Conservation (phyloP, 2,888 invertebrate species). For the Drosophila ustulata region DNA sequence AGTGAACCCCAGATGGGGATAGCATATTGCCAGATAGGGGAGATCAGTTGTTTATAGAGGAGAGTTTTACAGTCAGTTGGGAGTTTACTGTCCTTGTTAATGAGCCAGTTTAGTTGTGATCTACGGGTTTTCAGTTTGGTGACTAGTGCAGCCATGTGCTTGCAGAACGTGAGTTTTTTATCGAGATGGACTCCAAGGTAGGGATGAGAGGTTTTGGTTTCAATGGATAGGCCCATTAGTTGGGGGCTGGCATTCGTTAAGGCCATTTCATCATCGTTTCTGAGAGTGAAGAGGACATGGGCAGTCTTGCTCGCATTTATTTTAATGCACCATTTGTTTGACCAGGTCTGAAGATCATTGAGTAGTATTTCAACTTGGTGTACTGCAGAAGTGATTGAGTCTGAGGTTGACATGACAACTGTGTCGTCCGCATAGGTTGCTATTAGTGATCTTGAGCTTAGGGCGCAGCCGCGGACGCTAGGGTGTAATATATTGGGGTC, state of each 20-base stretch:
- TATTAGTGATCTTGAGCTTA: background rate
- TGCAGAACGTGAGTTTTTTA: constrained; percentile 1
- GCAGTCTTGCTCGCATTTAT: constrained; percentile 7
- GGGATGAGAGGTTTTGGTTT: too few relatives aligned
- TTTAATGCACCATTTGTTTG: constrained; percentile 4
- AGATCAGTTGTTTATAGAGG: constrained; percentile 5
- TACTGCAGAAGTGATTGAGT: background rate
- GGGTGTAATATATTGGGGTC: too few relatives aligned
- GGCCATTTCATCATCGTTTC: background rate
- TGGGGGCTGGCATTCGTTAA: background rate
- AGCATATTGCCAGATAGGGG: constrained; percentile 3
- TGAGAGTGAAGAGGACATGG: background rate
- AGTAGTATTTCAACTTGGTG: background rate
- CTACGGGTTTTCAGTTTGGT: constrained; percentile 1
- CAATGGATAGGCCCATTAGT: background rate
- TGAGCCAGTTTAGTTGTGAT: background rate
- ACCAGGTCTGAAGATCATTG: background rate
- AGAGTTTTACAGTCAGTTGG: background rate
- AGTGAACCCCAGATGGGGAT: constrained; percentile 1
- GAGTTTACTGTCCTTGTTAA: constrained; percentile 13
- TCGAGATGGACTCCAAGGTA: background rate
- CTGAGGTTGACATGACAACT: background rate
- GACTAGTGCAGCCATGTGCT: background rate
- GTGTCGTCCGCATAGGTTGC: constrained; percentile 12
- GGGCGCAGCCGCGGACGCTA: too few relatives aligned